These are phyloP conservation scores for Chironomus tentans DNA, from an alignment of 2,888 invertebrate genomes.

Conservation along the genomic window DNA sequence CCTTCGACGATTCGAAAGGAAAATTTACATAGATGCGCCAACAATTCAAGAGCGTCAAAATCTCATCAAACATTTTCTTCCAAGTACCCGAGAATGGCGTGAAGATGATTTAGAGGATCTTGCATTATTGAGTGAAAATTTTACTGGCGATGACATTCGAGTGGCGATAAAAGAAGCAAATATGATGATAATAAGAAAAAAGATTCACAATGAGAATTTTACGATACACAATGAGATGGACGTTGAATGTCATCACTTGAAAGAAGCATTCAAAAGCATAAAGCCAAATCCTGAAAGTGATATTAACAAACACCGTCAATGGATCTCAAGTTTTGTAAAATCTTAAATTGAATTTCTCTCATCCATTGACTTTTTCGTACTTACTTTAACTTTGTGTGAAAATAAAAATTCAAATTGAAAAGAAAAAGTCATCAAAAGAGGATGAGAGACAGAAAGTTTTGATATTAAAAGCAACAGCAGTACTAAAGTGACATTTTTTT, in stretches of 20 bases:
- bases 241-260: conserved; percentile 30
- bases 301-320: conserved; percentile 50
- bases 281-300: conserved; percentile 47
- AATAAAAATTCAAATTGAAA: too few relatives aligned
- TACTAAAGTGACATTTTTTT: neutral
- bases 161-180: conserved; percentile 81
- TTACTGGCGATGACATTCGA: conserved; percentile 83
- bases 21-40: conserved; percentile 73
- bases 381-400: too few relatives aligned
- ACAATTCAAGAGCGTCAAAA: conserved; percentile 52
- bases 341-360: neutral
- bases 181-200: conserved; percentile 67
- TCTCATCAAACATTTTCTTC: conserved; percentile 57
- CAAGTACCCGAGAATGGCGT: conserved; percentile 36
- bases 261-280: conserved; percentile 36
- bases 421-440: too few relatives aligned
- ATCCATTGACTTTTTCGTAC: neutral
- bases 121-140: conserved; percentile 56
- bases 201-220: conserved; percentile 41
- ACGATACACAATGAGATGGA: conserved; percentile 2
- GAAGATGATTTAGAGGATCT: conserved; percentile 44
- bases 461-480: neutral
- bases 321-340: conserved; percentile 54
- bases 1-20: conserved; percentile 77
- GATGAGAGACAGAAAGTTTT: neutral